phyloP scores from a whole-genome alignment of 2,888 invertebrate species.

The Synergus laeviventris region DNA sequence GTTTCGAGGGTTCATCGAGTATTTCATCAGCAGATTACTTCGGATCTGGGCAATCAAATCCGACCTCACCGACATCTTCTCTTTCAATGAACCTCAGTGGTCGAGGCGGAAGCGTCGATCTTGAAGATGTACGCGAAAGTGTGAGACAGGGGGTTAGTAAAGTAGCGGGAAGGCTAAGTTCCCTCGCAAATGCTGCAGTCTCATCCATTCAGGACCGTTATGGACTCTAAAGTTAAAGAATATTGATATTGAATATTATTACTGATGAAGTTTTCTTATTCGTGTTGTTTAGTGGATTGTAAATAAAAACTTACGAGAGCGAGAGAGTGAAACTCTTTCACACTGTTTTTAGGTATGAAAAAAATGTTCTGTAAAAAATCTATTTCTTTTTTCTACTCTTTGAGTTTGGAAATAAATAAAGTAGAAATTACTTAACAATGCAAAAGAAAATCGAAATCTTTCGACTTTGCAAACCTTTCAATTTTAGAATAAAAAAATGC shows the following conservation, averaged over 20 bases:
- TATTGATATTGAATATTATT: slow-evolving; percentile 60
- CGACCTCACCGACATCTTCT: slow-evolving; percentile 68
- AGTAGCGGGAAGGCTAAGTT: slow-evolving; percentile 97
- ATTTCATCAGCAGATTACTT: slow-evolving; percentile 99
- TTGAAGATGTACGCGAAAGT: slow-evolving; percentile 98
- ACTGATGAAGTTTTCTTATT: slow-evolving; percentile 61
- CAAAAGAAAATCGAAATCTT: no score
- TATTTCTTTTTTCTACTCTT: neutral
- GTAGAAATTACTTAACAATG: no score
- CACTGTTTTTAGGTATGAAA: slow-evolving; percentile 29
- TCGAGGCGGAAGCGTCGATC: slow-evolving; percentile 79
- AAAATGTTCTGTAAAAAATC: slow-evolving; percentile 25
- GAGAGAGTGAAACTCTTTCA: neutral
- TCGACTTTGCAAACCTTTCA: no score
- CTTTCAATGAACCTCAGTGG: slow-evolving; percentile 67
- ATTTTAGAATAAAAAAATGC: no score
- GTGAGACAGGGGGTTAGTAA: slow-evolving; percentile 97
- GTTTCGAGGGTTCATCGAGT: slow-evolving; percentile 95
- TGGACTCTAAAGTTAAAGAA: slow-evolving; percentile 64
- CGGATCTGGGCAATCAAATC: slow-evolving; percentile 78
- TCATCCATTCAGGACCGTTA: slow-evolving; percentile 89
- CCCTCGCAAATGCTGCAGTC: slow-evolving; percentile 95
- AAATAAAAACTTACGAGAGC: slow-evolving; percentile 69
- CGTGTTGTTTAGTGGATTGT: slow-evolving; percentile 66
- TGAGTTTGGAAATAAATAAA: no score